Percentiles rank a stretch among this genome's conserved stretches.
Conservation (phyloP, 2,113 vertebrate species). For the Zapus hudsonius region DNA sequence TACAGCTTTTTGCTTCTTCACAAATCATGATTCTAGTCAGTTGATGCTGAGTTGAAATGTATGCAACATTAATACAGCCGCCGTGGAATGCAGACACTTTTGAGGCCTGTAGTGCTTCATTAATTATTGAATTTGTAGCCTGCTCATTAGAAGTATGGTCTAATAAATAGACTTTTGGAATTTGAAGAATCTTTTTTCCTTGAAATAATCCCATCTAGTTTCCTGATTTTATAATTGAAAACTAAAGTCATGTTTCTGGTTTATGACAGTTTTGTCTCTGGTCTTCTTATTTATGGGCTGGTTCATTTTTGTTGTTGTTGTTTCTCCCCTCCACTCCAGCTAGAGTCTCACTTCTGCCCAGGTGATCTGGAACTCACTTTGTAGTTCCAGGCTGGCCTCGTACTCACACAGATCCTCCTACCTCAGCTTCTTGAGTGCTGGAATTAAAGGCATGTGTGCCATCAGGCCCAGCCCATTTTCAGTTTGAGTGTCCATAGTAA, state of each 20-base stretch:
- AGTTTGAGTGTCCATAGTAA: background rate
- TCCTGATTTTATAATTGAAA: slow-evolving; percentile 28
- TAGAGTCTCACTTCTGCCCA: too few relatives aligned
- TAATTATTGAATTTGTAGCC: slow-evolving; percentile 18
- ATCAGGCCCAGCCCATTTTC: background rate
- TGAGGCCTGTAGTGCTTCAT: background rate
- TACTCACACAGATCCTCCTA: too few relatives aligned
- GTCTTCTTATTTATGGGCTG: background rate
- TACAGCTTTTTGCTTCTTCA: slow-evolving; percentile 68
- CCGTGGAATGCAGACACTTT: background rate
- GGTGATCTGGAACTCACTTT: too few relatives aligned
- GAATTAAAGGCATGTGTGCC: too few relatives aligned
- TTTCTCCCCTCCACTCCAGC: too few relatives aligned
- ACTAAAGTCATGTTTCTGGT: background rate
- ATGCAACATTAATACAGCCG: background rate
- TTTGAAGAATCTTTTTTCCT: slow-evolving; percentile 16
- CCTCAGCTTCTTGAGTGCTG: too few relatives aligned
- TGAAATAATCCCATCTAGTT: background rate
- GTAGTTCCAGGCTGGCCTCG: too few relatives aligned
- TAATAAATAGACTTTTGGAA: slow-evolving; percentile 11
- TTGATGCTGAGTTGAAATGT: slow-evolving; percentile 62
- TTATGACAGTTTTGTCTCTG: background rate
- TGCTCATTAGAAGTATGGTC: background rate
- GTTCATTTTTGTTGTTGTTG: background rate
- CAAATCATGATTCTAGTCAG: slow-evolving; percentile 64